phyloP scores from a whole-genome alignment of 2,113 vertebrate genomes.

The Dinomys branickii region DNA sequence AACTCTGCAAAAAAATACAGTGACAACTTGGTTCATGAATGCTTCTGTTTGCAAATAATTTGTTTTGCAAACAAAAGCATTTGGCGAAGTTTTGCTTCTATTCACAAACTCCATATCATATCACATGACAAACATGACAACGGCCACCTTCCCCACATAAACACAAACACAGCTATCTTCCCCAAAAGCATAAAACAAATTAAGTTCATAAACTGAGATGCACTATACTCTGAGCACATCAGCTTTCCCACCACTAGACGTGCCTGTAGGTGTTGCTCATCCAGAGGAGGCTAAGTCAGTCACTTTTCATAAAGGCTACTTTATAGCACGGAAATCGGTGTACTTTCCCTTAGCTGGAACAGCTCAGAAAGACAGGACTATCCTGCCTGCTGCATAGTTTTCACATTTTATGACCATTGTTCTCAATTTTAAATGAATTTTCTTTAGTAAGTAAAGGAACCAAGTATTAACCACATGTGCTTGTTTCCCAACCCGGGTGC shows the following conservation, averaged over 20 bases:
- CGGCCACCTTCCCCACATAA: neutral
- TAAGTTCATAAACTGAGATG: neutral
- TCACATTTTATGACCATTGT: neutral
- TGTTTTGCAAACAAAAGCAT: neutral
- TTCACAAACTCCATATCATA: neutral
- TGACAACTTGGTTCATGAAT: neutral
- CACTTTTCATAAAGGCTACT: neutral
- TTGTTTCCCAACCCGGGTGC: neutral
- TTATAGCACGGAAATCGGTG: neutral
- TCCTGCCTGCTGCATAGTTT: accelerated
- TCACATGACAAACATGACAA: neutral
- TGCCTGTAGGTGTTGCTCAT: neutral
- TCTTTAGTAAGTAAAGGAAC: neutral
- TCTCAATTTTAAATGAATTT: neutral
- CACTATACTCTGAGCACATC: neutral
- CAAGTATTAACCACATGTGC: neutral
- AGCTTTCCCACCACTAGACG: neutral
- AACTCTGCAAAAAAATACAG: neutral
- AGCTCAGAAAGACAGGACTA: too few relatives aligned
- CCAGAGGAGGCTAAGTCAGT: neutral
- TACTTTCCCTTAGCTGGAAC: too few relatives aligned
- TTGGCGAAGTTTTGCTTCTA: neutral
- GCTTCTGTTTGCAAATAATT: neutral
- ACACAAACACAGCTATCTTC: neutral
- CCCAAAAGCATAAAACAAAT: neutral